Conservation (phyloP, 1,140 invertebrate species). For the Sesamia nonagrioides region DNA sequence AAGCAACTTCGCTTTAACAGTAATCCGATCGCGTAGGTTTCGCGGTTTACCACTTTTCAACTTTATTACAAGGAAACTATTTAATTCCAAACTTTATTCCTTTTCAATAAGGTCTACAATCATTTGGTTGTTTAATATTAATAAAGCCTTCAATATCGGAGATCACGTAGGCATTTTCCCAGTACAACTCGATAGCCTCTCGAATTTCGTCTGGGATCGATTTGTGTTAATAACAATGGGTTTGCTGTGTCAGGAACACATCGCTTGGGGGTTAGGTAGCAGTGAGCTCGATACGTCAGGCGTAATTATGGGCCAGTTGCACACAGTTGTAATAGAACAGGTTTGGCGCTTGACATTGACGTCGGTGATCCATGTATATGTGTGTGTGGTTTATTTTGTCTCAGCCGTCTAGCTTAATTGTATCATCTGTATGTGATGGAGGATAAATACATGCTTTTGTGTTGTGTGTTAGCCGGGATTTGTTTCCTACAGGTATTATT, state of each 20-base stretch:
- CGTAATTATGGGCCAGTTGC: conserved; percentile 26
- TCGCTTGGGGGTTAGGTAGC: conserved; percentile 8
- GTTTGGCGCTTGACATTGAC: conserved; percentile 9
- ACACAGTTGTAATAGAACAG: conserved; percentile 23
- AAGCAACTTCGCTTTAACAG: conserved; percentile 37
- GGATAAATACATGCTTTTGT: conserved; percentile 20
- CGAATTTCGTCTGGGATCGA: conserved; percentile 35
- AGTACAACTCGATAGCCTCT: conserved; percentile 31
- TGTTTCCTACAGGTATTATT: background rate
- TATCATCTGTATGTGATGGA: conserved; percentile 30
- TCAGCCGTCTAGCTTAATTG: conserved; percentile 18
- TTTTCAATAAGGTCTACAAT: conserved; percentile 2
- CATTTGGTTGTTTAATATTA: conserved; percentile 7
- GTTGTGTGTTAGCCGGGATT: background rate
- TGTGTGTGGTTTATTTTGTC: conserved; percentile 28
- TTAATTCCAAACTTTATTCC: conserved; percentile 13
- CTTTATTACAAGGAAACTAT: conserved; percentile 15
- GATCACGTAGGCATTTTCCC: conserved; percentile 32
- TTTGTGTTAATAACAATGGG: conserved; percentile 42
- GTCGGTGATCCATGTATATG: conserved; percentile 26
- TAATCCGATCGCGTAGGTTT: conserved; percentile 32
- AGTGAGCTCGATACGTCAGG: conserved; percentile 10
- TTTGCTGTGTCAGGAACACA: conserved; percentile 36
- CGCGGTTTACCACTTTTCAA: conserved; percentile 36
- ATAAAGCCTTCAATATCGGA: conserved; percentile 27